Evolutionary conservation across 1,140 invertebrate genomes (phyloP).

Genomic region (Mya arenaria): DNA sequence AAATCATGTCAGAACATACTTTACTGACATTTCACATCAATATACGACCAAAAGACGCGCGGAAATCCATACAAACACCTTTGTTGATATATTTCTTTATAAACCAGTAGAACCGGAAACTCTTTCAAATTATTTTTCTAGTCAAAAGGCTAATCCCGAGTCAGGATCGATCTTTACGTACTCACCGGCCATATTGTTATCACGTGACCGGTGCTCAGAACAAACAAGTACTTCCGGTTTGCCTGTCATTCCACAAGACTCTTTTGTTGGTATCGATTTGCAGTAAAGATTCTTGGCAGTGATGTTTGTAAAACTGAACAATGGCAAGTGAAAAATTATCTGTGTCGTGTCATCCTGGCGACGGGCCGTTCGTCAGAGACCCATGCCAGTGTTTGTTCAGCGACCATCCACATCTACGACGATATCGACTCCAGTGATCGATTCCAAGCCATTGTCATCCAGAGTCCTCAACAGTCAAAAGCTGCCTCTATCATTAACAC

Average conservation of each 20-base stretch:
- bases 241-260: slow-evolving; percentile 31
- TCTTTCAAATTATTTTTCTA: slow-evolving; percentile 55
- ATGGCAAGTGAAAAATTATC: slow-evolving; percentile 25
- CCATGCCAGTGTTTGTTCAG: slow-evolving; percentile 10
- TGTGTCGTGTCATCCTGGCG: slow-evolving; percentile 24
- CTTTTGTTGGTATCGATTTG: slow-evolving; percentile 22
- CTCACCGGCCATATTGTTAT: slow-evolving; percentile 21
- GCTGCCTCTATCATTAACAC: too few species aligned
- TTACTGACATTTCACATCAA: neutral
- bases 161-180: slow-evolving; percentile 45
- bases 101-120: slow-evolving; percentile 43
- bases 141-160: slow-evolving; percentile 53
- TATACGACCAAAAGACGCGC: slow-evolving; percentile 15
- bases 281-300: neutral
- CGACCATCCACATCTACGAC: neutral
- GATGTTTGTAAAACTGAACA: slow-evolving; percentile 38
- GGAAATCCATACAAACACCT: slow-evolving; percentile 50
- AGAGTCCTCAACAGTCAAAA: neutral
- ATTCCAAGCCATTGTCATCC: neutral
- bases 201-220: slow-evolving; percentile 55
- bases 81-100: slow-evolving; percentile 51
- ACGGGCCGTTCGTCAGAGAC: neutral
- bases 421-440: neutral
- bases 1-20: neutral
- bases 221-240: slow-evolving; percentile 55